Conservation (phyloP, 2,797 vertebrate genomes). For the Schizothorax lantsangensis region DNA sequence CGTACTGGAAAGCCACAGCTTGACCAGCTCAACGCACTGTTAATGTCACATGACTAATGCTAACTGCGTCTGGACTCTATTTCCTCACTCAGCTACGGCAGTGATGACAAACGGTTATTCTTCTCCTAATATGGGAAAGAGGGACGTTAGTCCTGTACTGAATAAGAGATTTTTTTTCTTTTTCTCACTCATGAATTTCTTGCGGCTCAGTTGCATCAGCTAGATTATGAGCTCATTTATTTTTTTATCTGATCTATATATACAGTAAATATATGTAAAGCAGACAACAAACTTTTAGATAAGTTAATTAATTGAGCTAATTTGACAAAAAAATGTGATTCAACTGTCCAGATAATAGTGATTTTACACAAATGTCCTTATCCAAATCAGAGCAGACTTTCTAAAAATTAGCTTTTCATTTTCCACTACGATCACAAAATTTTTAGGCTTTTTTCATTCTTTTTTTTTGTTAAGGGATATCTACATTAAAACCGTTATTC, state of each 20-base stretch:
- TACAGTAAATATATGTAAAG: background rate
- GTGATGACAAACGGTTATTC: slow-evolving; percentile 49
- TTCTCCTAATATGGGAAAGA: slow-evolving; percentile 76
- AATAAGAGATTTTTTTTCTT: slow-evolving; percentile 64
- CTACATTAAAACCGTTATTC: background rate
- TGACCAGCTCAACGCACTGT: background rate
- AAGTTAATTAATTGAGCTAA: background rate
- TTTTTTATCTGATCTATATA: slow-evolving; percentile 35
- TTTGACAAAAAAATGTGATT: background rate
- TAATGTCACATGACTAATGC: slow-evolving; percentile 64
- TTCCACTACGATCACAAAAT: background rate
- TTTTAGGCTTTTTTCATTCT: too few relatives aligned
- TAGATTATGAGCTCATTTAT: slow-evolving; percentile 74
- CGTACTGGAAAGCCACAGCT: background rate
- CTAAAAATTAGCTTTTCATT: background rate
- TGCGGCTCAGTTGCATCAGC: slow-evolving; percentile 67
- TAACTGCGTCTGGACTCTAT: slow-evolving; percentile 44
- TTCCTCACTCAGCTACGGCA: slow-evolving; percentile 31
- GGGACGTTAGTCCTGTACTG: slow-evolving; percentile 47
- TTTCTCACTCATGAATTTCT: slow-evolving; percentile 59
- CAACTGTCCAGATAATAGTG: background rate
- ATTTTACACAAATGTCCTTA: background rate
- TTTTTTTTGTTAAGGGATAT: background rate
- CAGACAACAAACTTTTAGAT: too few relatives aligned
- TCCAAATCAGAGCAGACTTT: background rate